These are phyloP conservation scores for Calliopsis andreniformis DNA, from an alignment of 1,140 invertebrate species.

Conservation along the genomic window DNA sequence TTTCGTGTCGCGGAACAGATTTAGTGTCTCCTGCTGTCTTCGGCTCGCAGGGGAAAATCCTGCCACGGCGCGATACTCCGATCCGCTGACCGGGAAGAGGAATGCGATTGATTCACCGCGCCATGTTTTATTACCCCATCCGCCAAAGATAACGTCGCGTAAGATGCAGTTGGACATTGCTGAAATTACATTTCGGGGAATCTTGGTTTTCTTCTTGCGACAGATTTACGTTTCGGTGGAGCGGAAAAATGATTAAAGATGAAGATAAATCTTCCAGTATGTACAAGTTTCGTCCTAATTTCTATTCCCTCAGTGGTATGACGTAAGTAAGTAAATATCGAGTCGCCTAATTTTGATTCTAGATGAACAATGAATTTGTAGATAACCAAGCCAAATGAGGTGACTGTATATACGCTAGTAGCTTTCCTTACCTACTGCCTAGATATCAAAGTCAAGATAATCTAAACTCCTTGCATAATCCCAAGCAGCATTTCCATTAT, in stretches of 20 bases:
- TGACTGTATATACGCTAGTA: too few species aligned
- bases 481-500: too few species aligned
- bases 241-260: background rate
- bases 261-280: background rate
- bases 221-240: slow-evolving; percentile 13
- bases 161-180: background rate
- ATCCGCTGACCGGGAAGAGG: slow-evolving; percentile 39
- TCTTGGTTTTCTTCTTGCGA: background rate
- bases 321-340: too few species aligned
- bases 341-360: too few species aligned
- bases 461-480: too few species aligned
- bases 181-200: slow-evolving; percentile 42
- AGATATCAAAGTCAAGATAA: too few species aligned
- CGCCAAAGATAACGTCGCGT: slow-evolving; percentile 9
- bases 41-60: slow-evolving; percentile 46
- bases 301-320: too few species aligned
- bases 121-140: slow-evolving; percentile 44
- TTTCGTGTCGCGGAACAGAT: slow-evolving; percentile 47
- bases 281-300: too few species aligned
- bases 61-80: slow-evolving; percentile 30
- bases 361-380: too few species aligned
- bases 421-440: too few species aligned
- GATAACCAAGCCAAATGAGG: too few species aligned
- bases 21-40: slow-evolving; percentile 43
- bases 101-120: slow-evolving; percentile 58